These are phyloP conservation scores for Rhynchomys soricoides DNA, from an alignment of 2,113 vertebrate genomes.

Conservation along the genomic window DNA sequence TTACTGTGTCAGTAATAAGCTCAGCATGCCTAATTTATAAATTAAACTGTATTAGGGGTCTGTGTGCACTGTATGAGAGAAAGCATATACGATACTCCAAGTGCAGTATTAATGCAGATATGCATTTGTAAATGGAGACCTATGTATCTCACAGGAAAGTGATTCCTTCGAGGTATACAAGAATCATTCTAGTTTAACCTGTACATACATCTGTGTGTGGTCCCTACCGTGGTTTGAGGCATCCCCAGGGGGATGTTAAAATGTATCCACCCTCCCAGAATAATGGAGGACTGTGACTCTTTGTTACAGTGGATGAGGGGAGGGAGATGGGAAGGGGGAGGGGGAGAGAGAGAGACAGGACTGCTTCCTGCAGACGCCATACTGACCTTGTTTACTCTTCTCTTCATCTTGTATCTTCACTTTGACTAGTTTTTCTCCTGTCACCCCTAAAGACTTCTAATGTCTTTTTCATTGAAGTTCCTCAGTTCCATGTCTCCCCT, in stretches of 20 bases:
- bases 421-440: not conserved
- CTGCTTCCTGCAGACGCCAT: not conserved
- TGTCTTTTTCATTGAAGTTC: not conserved
- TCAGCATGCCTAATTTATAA: not conserved
- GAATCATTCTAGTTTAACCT: not conserved
- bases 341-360: accelerated
- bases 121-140: not conserved
- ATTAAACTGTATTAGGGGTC: not conserved
- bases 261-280: not conserved
- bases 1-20: not conserved
- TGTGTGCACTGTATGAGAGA: not conserved
- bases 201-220: too few relatives aligned
- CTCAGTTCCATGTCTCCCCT: not conserved
- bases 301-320: not conserved
- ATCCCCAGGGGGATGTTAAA: not conserved
- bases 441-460: not conserved
- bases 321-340: accelerated
- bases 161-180: not conserved
- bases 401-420: not conserved
- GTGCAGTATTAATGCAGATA: not conserved
- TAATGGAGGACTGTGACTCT: too few relatives aligned
- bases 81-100: not conserved
- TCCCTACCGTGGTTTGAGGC: not conserved
- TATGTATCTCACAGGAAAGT: not conserved
- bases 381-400: not conserved